Evolutionary conservation across 2,888 invertebrate species (phyloP).

Genomic region (Ditylenchus weischeri): DNA sequence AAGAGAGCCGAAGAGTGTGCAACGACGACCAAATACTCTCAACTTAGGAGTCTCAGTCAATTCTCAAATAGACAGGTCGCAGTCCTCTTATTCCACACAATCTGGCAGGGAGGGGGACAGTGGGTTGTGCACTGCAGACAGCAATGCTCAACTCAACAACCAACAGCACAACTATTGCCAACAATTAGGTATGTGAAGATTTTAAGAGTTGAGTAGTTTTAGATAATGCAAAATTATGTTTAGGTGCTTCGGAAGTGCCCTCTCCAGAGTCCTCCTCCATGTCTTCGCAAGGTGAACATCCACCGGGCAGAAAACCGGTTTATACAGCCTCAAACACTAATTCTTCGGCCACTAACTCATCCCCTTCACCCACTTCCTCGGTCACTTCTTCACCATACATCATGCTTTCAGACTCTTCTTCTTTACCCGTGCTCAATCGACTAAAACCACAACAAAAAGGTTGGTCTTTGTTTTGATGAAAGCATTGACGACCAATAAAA

Average conservation of each 20-base stretch:
- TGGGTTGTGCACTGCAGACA: slow-evolving; percentile 6
- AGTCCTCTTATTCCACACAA: slow-evolving; percentile 7
- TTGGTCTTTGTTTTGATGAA: no score
- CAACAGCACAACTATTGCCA: slow-evolving; percentile 1
- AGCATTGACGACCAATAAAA: no score
- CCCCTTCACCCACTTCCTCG: not conserved
- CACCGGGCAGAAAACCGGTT: not conserved
- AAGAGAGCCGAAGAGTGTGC: no score
- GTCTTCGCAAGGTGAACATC: not conserved
- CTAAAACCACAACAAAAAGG: no score
- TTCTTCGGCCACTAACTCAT: not conserved
- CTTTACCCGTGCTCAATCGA: no score
- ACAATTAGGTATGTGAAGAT: not conserved
- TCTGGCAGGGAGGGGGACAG: slow-evolving; percentile 1
- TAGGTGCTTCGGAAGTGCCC: not conserved
- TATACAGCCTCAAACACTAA: not conserved
- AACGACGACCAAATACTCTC: slow-evolving; percentile 1
- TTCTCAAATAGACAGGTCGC: not conserved
- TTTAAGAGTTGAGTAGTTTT: not conserved
- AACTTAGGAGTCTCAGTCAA: not conserved
- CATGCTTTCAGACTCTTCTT: not conserved
- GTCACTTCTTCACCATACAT: not conserved
- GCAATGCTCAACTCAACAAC: not conserved
- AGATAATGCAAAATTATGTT: not conserved
- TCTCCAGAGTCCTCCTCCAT: slow-evolving; percentile 2